A percentile compares a stretch with the other conserved stretches of the same genome.
Evolutionary conservation across 2,888 invertebrate species (phyloP).

Genomic region (Trichopoda pennipes): DNA sequence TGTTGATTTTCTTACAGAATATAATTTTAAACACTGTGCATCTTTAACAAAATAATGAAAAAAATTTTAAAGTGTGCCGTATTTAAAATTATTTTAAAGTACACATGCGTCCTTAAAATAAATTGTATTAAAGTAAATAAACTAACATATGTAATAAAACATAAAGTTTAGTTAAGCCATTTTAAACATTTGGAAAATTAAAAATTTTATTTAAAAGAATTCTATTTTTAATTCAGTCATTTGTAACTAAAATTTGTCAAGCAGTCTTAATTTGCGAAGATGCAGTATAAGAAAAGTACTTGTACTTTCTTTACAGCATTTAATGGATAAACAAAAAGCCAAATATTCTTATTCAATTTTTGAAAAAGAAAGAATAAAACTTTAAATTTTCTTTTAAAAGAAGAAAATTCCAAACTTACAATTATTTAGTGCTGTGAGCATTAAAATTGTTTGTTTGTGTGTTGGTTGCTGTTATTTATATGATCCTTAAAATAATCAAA

Average conservation of each 20-base stretch:
- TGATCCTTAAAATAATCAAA: conserved; percentile 31
- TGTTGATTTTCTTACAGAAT: too few species aligned
- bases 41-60: conserved; percentile 7
- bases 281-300: conserved; percentile 39
- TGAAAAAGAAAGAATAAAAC: conserved; percentile 1
- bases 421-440: conserved; percentile 68
- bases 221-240: conserved; percentile 48
- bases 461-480: conserved; percentile 20
- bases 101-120: neutral
- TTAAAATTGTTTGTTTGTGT: conserved; percentile 60
- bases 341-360: conserved; percentile 7
- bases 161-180: conserved; percentile 27
- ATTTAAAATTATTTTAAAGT: conserved; percentile 43
- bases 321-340: conserved; percentile 51
- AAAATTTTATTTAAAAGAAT: conserved; percentile 55
- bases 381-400: conserved; percentile 6
- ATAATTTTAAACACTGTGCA: conserved; percentile 21
- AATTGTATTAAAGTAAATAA: neutral
- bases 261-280: conserved; percentile 62
- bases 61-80: conserved; percentile 1
- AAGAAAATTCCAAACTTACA: conserved; percentile 52
- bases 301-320: neutral
- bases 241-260: conserved; percentile 64
- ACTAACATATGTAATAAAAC: conserved; percentile 23
- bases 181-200: conserved; percentile 18